These are phyloP conservation scores for Heliopora coerulea DNA, from an alignment of 92 coral and sea anemone species.

Conservation along the genomic window DNA sequence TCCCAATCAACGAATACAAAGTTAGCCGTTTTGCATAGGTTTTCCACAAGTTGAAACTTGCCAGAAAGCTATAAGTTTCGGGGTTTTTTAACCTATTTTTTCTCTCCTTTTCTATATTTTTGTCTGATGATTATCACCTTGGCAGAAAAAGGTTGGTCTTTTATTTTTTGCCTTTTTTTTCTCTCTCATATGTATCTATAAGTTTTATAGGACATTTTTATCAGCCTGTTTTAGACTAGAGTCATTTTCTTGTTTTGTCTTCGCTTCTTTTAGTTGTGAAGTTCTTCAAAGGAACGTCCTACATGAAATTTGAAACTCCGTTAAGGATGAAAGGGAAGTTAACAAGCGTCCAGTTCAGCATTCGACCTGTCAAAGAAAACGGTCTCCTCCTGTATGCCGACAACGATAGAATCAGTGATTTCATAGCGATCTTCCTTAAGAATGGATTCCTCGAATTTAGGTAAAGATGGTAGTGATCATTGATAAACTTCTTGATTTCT, in stretches of 20 bases:
- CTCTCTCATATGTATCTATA: not conserved
- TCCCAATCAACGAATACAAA: too few relatives aligned
- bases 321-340: conserved; percentile 23
- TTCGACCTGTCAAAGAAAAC: conserved; percentile 34
- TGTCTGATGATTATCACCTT: not conserved
- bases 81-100: too few relatives aligned
- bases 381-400: conserved; percentile 27
- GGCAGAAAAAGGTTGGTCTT: conserved; percentile 34
- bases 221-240: too few relatives aligned
- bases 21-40: too few relatives aligned
- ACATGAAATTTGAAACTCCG: conserved; percentile 39
- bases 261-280: conserved; percentile 20
- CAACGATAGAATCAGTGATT: not conserved
- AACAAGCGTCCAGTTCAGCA: conserved; percentile 27
- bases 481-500: too few relatives aligned
- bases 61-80: too few relatives aligned
- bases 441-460: conserved; percentile 27
- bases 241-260: too few relatives aligned
- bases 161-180: not conserved
- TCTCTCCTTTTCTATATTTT: not conserved
- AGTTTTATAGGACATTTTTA: not conserved
- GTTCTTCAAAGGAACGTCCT: conserved; percentile 23
- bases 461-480: not conserved
- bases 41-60: too few relatives aligned
- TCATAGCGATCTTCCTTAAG: conserved; percentile 28